phyloP scores from a whole-genome alignment of 2,888 invertebrate species.

The Cyclophora albipunctata region DNA sequence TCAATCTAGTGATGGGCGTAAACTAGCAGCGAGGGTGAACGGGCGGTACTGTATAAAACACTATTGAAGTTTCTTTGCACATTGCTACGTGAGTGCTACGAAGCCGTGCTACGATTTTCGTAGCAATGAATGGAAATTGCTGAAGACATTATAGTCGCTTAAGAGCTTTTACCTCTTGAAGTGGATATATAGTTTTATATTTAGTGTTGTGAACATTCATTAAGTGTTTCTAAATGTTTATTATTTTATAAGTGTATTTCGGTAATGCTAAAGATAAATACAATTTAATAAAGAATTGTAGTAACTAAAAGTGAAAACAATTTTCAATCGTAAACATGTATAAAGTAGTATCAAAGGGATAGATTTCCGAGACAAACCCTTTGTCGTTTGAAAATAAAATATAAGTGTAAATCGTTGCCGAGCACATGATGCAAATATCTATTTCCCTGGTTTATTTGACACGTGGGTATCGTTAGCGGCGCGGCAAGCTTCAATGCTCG shows the following conservation, averaged over 20 bases:
- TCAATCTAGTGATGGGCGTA: slow-evolving; percentile 2
- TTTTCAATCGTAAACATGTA: background rate
- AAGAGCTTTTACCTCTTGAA: background rate
- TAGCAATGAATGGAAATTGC: background rate
- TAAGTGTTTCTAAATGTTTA: too few species aligned
- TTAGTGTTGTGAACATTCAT: background rate
- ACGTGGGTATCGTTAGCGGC: slow-evolving; percentile 34
- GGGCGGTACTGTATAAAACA: background rate
- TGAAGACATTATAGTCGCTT: too few species aligned
- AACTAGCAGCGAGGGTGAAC: background rate
- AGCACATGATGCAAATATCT: slow-evolving; percentile 25
- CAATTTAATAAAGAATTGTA: background rate
- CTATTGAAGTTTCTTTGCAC: background rate
- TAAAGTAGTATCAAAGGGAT: background rate
- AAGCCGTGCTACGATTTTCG: slow-evolving; percentile 3
- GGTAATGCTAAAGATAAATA: too few species aligned
- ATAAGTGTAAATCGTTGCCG: slow-evolving; percentile 2
- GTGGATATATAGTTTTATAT: too few species aligned
- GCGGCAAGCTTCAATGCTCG: slow-evolving; percentile 26
- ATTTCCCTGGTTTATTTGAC: slow-evolving; percentile 32
- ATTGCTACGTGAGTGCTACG: slow-evolving; percentile 4
- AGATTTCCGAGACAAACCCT: too few species aligned
- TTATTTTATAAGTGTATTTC: too few species aligned
- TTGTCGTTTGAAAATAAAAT: background rate
- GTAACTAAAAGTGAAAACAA: background rate